Evolutionary conservation across 2,797 vertebrate genomes (phyloP), one percentile per base, ranked within the genome.

Genomic region (Prunella strophiata): DNA sequence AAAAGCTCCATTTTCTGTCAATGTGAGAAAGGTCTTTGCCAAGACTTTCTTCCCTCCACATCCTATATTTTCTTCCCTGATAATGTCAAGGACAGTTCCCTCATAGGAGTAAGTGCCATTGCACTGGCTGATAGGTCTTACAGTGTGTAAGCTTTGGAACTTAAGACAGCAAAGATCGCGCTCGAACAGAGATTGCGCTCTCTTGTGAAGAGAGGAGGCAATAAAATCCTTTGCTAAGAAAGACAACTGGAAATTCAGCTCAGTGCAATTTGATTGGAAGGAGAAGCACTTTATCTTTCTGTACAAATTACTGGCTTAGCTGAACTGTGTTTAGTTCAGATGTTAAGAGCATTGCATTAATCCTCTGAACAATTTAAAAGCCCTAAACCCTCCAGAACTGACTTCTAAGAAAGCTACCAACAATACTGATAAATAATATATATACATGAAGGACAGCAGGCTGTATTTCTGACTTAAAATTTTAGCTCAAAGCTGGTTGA

Each of bases 361-460:
- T 96, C 90, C 85, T 91, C 66, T 48, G 71, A 94, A 94, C 80
- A 94, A 92, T 92, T 75, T 91, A 89, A 93, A 97, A 94, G 70
- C 47, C 32, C 52, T 72, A 91, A 97, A 88, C 38, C 42, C 36
- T 70, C 47, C 73, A 55, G 54, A 96, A 93, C 47, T 67, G 57
- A 72, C 26, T 90, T 85, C 29, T 72, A 88, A 77, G 76, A 83
- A 94, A 94, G 36, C 79, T 38, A 81, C 30, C 71, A 68, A 63
- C 50, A 88, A 47, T 34, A 75, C 2, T 9, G 7, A 78, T 72
- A 96, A 94, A 94, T 51, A 93, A 40, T 38, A 42, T 11, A 45
- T 13, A 26, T 15, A 47, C 14, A 7, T 38, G 25, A 84, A 79
- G 40, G 55, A 67, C 5, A 8, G 20, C n/a, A 12, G 25, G 25